phyloP scores from a whole-genome alignment of 2,113 vertebrate species.

The Rynchops niger region DNA sequence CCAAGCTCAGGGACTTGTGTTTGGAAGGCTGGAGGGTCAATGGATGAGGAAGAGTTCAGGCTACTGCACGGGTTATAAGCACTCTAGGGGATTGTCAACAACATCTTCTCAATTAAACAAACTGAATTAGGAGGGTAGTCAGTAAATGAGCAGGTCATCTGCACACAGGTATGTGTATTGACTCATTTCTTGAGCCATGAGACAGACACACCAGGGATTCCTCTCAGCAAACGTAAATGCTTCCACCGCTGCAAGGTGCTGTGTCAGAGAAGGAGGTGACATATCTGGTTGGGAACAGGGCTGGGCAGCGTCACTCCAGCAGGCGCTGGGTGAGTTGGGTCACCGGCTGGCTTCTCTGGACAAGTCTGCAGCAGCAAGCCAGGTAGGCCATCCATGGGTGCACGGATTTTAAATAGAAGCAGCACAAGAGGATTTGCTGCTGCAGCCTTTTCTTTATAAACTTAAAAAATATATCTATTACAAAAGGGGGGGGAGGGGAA shows the following conservation, averaged over 20 bases:
- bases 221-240: background rate
- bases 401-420: background rate
- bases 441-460: background rate
- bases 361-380: background rate
- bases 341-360: too few relatives aligned
- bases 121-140: background rate
- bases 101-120: background rate
- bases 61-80: background rate
- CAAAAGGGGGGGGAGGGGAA: background rate
- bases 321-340: background rate
- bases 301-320: background rate
- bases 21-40: background rate
- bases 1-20: background rate
- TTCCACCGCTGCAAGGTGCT: background rate
- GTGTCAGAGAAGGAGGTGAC: background rate
- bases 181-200: background rate
- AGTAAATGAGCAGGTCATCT: background rate
- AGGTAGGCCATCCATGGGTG: background rate
- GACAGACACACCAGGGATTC: background rate
- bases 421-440: background rate
- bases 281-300: background rate
- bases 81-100: background rate
- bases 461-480: background rate
- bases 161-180: rapidly evolving
- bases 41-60: background rate